Base-by-base conservation (phyloP, 2,888 invertebrate species). In the Griposia aprilina region DNA sequence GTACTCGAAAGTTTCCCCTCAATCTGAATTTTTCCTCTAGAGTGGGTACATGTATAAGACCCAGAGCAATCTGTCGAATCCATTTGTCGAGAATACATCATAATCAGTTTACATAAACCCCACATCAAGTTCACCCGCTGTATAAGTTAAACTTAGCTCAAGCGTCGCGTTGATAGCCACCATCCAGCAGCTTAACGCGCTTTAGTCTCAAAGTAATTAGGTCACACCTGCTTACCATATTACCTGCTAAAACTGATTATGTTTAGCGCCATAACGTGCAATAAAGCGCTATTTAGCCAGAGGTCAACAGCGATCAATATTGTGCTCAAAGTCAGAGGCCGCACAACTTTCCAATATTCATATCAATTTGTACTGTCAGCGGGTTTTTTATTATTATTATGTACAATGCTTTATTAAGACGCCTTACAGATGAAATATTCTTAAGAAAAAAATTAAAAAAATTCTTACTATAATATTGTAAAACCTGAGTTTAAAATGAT, bases 141-240 rank as follows among this genome's bases (percentile, higher is more conserved):
- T 81, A 76, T 81, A 75, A 52, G 67, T 71, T 67, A 20, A 75
- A 55, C 75, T 63, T 26, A 55, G 41, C 7, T 57, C 57, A 71
- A 55, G 48, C 80, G 52, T 66, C 30, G 63, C 63, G 67, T 45
- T 80, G 68, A 65, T 75, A 65, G 60, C 55, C 57, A 7, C 67
- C 81, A 71, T 82, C 71, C 71, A 82, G 62, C 77, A 45, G 82
- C 77, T 81, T 71, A 81, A 72, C 57, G 76, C 71, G 76, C 81
- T 81, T 81, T 60, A 76, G 36, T 62, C 75, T 26, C 55, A 70
- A 52, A 75, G 26, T 82, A 82, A 72, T 82, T 77, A 55, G 82
- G 71, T 59, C 82, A 57, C 67, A 81, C 66, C 76, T 82, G 82
- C 71, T 82, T 82, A 77, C 67, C 81, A 77, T 82, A 77, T 68